Evolutionary conservation across 2,888 invertebrate genomes (phyloP), one percentile per base, ranked within the genome.

Genomic region (Coenonympha glycerion): DNA sequence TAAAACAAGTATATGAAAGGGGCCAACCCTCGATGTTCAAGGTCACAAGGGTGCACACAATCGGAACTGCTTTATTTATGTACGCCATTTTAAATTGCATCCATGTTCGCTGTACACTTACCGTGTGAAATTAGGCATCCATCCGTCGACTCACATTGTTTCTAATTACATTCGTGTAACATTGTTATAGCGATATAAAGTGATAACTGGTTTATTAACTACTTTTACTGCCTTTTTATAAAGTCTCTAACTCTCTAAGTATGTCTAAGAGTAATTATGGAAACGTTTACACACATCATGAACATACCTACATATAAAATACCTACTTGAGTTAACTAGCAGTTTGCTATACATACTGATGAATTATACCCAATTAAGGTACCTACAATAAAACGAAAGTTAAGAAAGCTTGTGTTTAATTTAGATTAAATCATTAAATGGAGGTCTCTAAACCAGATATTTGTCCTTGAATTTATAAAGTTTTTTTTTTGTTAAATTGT

Each of bases 1-100:
- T 49, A 47, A n/a, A n/a, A n/a, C n/a, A n/a, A n/a, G 45, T 31
- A 30, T 50, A 44, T 36, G 47, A 47, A 68, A 69, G 78, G 77
- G 76, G 66, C 64, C 71, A 71, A 73, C 78, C 79, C 77, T 76
- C 72, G 58, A 39, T 58, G 63, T 55, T 66, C 79, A 80, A 80
- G 79, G 79, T 78, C 78, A 63, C 56, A 66, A 66, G 79, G 79
- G 79, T 76, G 76, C 69, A 57, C 63, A 60, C 53, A 50, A 58
- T 56, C 60, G 63, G 58, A 64, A 60, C 59, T 52, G 51, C 53
- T 61, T 63, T 65, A 68, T 69, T 67, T 66, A 62, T 62, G 60
- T 61, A 56, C 52, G 48, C 59, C 60, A 59, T 59, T 64, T 61
- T 61, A 60, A 61, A 61, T 59, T 60, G 62, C 60, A 60, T 56